These are phyloP conservation scores for Sphaerodactylus townsendi DNA, from an alignment of 2,113 vertebrate species.

Conservation along the genomic window DNA sequence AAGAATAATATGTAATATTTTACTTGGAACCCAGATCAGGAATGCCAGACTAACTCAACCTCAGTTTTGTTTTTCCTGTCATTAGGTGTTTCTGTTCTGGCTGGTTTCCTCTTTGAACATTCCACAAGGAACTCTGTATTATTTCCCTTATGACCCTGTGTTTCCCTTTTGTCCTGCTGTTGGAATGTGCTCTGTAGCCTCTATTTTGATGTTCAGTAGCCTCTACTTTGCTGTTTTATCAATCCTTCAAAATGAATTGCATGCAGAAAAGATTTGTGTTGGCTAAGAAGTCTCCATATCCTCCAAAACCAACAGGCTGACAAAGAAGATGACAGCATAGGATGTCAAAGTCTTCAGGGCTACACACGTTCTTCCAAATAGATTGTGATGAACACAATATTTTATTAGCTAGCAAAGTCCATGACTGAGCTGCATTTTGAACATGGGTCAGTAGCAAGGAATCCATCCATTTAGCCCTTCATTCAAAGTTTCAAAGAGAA, in stretches of 20 bases:
- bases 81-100: neutral
- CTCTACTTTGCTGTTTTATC: neutral
- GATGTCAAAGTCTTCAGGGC: neutral
- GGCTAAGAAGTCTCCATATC: neutral
- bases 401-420: neutral
- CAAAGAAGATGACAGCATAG: neutral
- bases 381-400: neutral
- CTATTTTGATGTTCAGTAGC: neutral
- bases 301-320: neutral
- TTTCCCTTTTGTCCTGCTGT: neutral
- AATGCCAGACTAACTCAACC: neutral
- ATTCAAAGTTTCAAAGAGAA: neutral
- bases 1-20: neutral
- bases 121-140: neutral
- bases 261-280: neutral
- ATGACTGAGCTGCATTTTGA: neutral
- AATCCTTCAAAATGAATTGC: neutral
- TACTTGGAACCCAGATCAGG: neutral
- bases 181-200: neutral
- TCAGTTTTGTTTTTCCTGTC: fast-evolving
- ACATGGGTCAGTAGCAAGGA: neutral
- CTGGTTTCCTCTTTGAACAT: neutral
- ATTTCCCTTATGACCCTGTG: neutral
- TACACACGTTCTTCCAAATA: neutral
- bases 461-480: neutral